Base-by-base conservation (phyloP, 2,888 invertebrate species). In the Glyphotaelius pellucidus region DNA sequence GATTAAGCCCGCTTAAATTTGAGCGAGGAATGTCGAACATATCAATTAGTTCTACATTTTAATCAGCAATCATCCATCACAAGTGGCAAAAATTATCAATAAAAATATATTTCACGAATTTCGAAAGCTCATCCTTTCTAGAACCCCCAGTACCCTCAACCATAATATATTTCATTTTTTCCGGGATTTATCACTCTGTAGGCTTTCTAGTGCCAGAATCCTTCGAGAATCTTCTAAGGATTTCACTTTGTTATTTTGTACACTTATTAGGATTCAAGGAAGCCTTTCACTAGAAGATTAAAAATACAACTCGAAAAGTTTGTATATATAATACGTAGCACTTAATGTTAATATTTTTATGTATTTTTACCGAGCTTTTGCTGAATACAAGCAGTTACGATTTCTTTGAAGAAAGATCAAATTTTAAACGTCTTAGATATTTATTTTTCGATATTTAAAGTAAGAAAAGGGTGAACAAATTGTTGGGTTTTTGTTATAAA, bases 241-340 rank as follows among this genome's bases (percentile, higher is more conserved):
- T 81, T 81, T 81, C 81, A 81, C 81, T 81, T 81, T 32, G 81
- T 81, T 81, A 81, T 81, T 81, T 81, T 32, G 31, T 81, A 81
- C 32, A 32, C 81, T 81, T 81, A 81, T 81, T 81, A 81, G 81
- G 32, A 81, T 81, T 81, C 32, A 32, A 81, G 81, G 14, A 32
- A 32, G 81, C 19, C 81, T 81, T 81, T 31, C 30, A 31, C 15
- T 31, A 32, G 31, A 31, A 81, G 32, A 81, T 81, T 81, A 81
- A 81, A 81, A 81, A 32, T 32, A 32, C 19, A 32, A 81, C 81
- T 19, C 4, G 9, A 67, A 25, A 67, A n/a, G 7, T 67, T 67
- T 52, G 52, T 52, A 19, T 1, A 19, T 67, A 67, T 25, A 52
- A 67, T 67, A 25, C 25, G 25, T 67, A 67, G n/a, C 25, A 67